Base-by-base conservation (phyloP, 2,888 invertebrate species). In the Amphimallon solstitiale region DNA sequence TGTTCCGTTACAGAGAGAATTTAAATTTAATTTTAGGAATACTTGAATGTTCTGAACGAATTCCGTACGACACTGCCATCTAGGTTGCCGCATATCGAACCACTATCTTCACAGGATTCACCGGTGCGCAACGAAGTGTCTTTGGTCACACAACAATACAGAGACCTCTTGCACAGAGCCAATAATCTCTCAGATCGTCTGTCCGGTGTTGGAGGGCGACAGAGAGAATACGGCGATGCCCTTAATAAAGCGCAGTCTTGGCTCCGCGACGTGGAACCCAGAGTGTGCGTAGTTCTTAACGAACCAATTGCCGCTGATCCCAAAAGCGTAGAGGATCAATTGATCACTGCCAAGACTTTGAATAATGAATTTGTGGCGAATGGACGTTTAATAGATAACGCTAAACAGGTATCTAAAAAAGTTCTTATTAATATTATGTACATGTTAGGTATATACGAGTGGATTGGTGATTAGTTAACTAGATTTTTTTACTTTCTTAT, bases 281-380 rank as follows among this genome's bases (percentile, higher is more conserved):
- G 90, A 82, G 91, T 91, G 0, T 88, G 89, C 40, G 88, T 91
- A 61, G 83, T 93, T 10, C 84, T 95, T 1, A 89, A 92, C 0
- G 96, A 96, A 80, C 90, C 92, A 0, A 87, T 94, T 45, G 94
- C 92, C 15, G 94, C 93, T 0, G 96, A 96, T 76, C 93, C 95
- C 0, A 90, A 91, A 74, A 89, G 91, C 1, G 91, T 97, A 0
- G 95, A 96, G 79, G 89, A 95, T 15, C 97, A 97, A 81, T 86
- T 97, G 61, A 88, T 89, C 70, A 89, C 89, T 69, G 92, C 95
- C 2, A 95, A 94, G 82, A 84, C 91, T 0, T 82, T 97, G 43
- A 93, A 95, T 80, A 92, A 90, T 75, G 97, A 97, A 79, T 90
- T 96, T 64, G 84, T 95, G 4, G 89, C 93, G 0, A 95, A 96